Conservation (phyloP, 1,140 invertebrate genomes). For the Temnothorax nylanderi region DNA sequence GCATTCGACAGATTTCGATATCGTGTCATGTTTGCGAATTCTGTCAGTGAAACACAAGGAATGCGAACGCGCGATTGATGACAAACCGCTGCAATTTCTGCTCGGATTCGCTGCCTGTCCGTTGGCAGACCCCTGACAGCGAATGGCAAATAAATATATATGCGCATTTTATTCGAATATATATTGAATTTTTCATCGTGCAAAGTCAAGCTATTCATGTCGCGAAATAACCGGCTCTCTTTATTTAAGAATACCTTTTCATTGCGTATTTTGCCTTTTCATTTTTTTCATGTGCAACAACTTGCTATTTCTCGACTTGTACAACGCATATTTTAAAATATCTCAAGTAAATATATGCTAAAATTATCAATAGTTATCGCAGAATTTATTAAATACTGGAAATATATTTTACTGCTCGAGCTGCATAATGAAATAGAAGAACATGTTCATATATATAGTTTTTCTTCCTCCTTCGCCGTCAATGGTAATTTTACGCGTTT, state of each 20-base stretch:
- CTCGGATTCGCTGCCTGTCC: background rate
- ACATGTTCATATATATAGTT: no score
- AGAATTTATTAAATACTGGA: background rate
- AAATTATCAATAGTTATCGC: no score
- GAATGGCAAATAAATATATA: background rate
- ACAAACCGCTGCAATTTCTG: background rate
- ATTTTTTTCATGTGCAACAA: background rate
- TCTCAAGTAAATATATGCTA: no score
- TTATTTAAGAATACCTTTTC: background rate
- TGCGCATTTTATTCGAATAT: background rate
- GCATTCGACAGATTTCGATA: background rate
- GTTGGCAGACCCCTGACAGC: background rate
- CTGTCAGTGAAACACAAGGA: background rate
- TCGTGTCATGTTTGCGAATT: background rate
- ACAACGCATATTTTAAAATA: background rate
- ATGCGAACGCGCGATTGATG: background rate
- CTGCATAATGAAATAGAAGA: no score
- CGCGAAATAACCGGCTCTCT: background rate
- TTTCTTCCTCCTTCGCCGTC: no score
- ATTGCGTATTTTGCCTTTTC: background rate
- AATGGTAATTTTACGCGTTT: no score
- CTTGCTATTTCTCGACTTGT: background rate
- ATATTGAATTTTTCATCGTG: background rate
- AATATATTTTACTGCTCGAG: background rate
- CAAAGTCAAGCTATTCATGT: background rate